phyloP scores from a whole-genome alignment of 1,140 invertebrate genomes.

The Planococcus citri region DNA sequence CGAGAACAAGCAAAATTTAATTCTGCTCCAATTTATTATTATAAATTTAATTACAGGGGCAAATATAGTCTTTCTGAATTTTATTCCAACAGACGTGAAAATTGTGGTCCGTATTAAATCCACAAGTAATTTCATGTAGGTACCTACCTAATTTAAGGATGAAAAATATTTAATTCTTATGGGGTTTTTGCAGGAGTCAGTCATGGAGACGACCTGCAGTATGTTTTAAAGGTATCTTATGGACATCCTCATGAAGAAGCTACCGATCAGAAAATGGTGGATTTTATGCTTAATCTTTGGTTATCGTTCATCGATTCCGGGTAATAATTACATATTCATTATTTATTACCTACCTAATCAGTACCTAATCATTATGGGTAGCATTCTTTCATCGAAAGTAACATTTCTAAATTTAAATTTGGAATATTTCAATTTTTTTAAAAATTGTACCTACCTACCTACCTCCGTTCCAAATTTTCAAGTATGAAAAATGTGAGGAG shows the following conservation, averaged over 20 bases:
- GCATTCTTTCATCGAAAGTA: no score
- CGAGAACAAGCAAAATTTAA: constrained; percentile 24
- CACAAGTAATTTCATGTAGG: not conserved
- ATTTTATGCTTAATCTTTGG: constrained; percentile 26
- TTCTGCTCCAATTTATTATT: constrained; percentile 28
- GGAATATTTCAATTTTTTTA: no score
- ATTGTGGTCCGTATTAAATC: constrained; percentile 10
- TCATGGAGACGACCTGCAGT: constrained; percentile 27
- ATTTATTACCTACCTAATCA: no score
- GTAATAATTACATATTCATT: constrained; percentile 13
- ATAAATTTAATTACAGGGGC: constrained; percentile 27
- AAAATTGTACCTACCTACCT: no score
- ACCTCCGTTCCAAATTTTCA: no score
- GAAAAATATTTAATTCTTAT: not conserved
- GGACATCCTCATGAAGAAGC: constrained; percentile 24
- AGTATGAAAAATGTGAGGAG: no score
- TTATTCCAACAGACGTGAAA: not conserved
- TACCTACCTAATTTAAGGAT: no score
- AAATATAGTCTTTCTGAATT: constrained; percentile 24
- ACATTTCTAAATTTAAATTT: no score
- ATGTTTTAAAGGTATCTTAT: constrained; percentile 24
- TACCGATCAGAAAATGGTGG: constrained; percentile 24
- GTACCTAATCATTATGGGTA: not conserved
- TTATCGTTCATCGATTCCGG: constrained; percentile 25
- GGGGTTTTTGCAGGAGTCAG: constrained; percentile 24